Base-by-base conservation (phyloP, 1,140 invertebrate genomes). In the Drosophila varians region DNA sequence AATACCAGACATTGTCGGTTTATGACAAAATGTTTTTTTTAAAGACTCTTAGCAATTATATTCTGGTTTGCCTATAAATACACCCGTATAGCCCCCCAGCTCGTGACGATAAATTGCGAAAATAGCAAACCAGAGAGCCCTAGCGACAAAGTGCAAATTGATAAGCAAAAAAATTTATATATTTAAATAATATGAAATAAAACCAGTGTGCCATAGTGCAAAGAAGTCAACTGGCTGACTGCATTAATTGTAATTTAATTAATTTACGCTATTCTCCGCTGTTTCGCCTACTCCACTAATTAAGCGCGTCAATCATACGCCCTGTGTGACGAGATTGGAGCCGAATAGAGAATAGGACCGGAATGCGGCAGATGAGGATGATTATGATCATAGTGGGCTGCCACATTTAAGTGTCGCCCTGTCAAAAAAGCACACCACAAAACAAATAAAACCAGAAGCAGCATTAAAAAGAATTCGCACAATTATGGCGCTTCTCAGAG, bases 171-270 rank as follows among this genome's bases (percentile, higher is more conserved):
- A 53, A 25, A n/a, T n/a, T n/a, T n/a, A n/a, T n/a, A n/a, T n/a
- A n/a, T n/a, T n/a, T 31, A 18, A 4, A 31, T 31, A 18, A 38
- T 34, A 34, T 36, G 48, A 0, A 43, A 43, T 4, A 56, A 48
- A 28, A 18, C 14, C 40, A 28, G 18, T 38, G 36, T n/a, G 9
- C 34, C 26, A 25, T 7, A 49, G 36, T 46, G 23, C 21, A 47
- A 61, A 72, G 16, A 72, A 73, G 47, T 38, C 66, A 52, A 71
- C 55, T 71, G 57, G 61, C 69, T 72, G 38, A 58, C 69, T 77
- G 77, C 78, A 82, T 82, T 65, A 83, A 86, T 83, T 83, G 78
- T 75, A 86, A 84, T 83, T 83, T 71, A 78, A 86, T 83, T 83
- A 83, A 83, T 78, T 79, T 84, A 77, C 45, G 54, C 61, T 69